Evolutionary conservation across 2,888 invertebrate species (phyloP), one percentile per base, ranked within the genome.

Genomic region (Deladenus siricidicola): DNA sequence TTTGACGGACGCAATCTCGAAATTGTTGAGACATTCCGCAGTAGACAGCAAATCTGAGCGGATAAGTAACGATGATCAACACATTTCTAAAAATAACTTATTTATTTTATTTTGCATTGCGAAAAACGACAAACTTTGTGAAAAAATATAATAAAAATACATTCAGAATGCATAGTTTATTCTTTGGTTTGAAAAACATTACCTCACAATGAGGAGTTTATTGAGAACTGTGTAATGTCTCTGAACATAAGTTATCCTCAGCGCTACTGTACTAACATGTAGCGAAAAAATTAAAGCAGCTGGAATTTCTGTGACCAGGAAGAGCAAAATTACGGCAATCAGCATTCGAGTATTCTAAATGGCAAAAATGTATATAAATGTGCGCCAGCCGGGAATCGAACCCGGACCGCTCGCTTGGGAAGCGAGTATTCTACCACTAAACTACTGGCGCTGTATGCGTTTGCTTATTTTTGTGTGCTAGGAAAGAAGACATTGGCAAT

Each of bases 11-110:
- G 19, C 29, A 69, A 49, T 75, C 75, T n/a, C 75, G 63, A 58
- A 75, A 75, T 61, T 75, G 75, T 60, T 72, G 71, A 1, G 73
- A 73, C 75, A 75, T 75, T 44, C 73, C 90, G 80, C 91, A 92
- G 78, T 93, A 93, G 68, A 92, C 90, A 63, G 90, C 91, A 77
- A 93, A 92, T 80, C 92, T 91, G 60, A 83, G 72, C 14, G 90
- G 90, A 81, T 91, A 91, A 50, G 89, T 89, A 43, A 90, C 85
- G 61, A 90, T 87, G 63, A 93, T 88, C 79, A 89, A 87, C 82
- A 92, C 90, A 82, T 92, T 92, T 14, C 89, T 75, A 44, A 58
- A 72, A 30, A 56, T 17, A 34, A 17, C 21, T 6, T 17, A 57
- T 14, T 8, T 30, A 24, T 56, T 45, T 26, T 52, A 49, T 34